These are phyloP conservation scores for Patella caerulea DNA, from an alignment of 2,888 invertebrate genomes.

Conservation along the genomic window DNA sequence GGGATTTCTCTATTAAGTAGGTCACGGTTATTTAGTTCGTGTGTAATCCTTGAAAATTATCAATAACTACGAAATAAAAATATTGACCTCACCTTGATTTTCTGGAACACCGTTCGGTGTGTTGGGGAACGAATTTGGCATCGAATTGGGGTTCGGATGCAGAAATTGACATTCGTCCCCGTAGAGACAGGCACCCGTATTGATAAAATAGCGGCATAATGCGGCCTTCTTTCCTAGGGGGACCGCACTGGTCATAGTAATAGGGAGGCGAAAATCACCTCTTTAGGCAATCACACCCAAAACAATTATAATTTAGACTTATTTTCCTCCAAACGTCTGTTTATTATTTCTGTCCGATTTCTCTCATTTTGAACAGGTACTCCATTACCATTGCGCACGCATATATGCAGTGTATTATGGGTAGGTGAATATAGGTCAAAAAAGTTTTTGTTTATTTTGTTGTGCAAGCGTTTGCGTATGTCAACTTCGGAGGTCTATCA, in stretches of 20 bases:
- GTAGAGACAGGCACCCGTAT: conserved; percentile 56
- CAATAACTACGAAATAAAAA: neutral
- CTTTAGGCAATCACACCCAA: conserved; percentile 19
- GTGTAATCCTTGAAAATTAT: neutral
- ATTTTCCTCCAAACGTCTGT: conserved; percentile 21
- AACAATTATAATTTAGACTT: conserved; percentile 25
- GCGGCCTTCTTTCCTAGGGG: conserved; percentile 54
- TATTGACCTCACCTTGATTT: conserved; percentile 44
- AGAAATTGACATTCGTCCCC: conserved; percentile 63
- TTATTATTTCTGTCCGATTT: neutral
- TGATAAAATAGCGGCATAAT: conserved; percentile 60
- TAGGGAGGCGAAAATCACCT: conserved; percentile 16
- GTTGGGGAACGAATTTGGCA: conserved; percentile 44
- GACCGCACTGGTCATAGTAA: conserved; percentile 56
- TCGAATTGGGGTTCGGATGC: conserved; percentile 52
- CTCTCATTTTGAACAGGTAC: conserved; percentile 44
- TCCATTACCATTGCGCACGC: conserved; percentile 41
- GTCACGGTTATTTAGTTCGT: too few relatives aligned
- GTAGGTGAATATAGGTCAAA: conserved; percentile 25
- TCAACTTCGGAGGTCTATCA: too few relatives aligned
- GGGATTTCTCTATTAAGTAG: too few relatives aligned
- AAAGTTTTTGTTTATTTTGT: too few relatives aligned
- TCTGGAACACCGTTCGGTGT: conserved; percentile 43
- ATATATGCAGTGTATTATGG: conserved; percentile 42
- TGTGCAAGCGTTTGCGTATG: too few relatives aligned